Base-by-base conservation (phyloP, 2,888 invertebrate species). In the Tuta absoluta region DNA sequence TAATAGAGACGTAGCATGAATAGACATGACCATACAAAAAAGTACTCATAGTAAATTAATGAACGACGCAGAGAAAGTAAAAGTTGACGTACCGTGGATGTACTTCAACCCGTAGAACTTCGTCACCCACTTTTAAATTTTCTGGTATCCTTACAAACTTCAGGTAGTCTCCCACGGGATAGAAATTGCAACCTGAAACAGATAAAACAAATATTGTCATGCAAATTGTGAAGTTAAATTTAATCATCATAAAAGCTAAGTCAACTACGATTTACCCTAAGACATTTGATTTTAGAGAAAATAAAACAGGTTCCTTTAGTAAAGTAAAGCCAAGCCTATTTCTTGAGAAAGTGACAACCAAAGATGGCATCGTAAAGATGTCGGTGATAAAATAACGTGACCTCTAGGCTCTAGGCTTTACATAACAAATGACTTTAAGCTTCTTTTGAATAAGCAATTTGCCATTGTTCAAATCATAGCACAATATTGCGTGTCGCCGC, bases 101-200 rank as follows among this genome's bases (percentile, higher is more conserved):
- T n/a, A 97, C 97, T 87, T 96, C 95, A 7, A 97, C 92, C 69
- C 93, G 92, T 28, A 97, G 89, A 12, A 97, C 95, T 82, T 96
- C 96, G 63, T 95, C 94, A 12, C 96, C 97, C 1, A 96, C 94
- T 66, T 92, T 91, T 7, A 96, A 88, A 82, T 96, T 96, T 84
- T 97, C 97, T 7, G 96, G 96, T 70, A 97, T 95, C 71, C 97
- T 93, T 66, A 97, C 96, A 78, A 97, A 97, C 75, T 96, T 94
- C 69, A 97, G 90, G 75, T 96, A 97, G 84, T 97, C 97, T 41
- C 95, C 95, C 1, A 94, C 91, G 8, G 96, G 96, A 79, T 96
- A 96, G 87, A 97, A 97, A 79, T 96, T 96, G 81, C 97, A 97
- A 81, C 95, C 96, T 95, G 92, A 11, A 90, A 93, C 72, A 77